These are phyloP conservation scores for Galerucella calmariensis DNA, from an alignment of 2,888 invertebrate genomes.

Conservation along the genomic window DNA sequence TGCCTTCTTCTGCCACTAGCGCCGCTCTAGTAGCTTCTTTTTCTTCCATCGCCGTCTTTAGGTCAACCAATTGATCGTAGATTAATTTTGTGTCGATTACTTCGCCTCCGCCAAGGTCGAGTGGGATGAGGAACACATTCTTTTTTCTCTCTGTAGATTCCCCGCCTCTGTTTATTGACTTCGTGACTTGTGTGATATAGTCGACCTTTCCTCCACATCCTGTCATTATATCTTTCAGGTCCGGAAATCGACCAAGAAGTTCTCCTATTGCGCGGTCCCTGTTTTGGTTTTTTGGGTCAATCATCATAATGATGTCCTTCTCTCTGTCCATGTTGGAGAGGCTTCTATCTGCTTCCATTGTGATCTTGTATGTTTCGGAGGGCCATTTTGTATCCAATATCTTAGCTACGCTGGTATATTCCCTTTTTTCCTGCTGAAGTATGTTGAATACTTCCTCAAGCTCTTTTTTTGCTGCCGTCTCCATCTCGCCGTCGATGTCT, in stretches of 20 bases:
- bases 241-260: conserved; percentile 1
- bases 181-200: conserved; percentile 2
- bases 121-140: conserved; percentile 1
- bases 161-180: conserved; percentile 2
- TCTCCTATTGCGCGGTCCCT: background rate
- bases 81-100: conserved; percentile 4
- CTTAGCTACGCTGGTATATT: conserved; percentile 4
- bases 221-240: conserved; percentile 4
- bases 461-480: background rate
- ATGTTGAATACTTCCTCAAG: background rate
- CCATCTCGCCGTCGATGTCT: conserved; percentile 1
- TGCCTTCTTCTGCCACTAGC: conserved; percentile 1
- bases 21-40: conserved; percentile 3
- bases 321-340: background rate
- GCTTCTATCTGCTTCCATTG: conserved; percentile 4
- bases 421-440: conserved; percentile 1
- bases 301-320: conserved; percentile 2
- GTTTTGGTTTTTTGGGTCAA: background rate
- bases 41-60: background rate
- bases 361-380: conserved; percentile 4
- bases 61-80: background rate
- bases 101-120: conserved; percentile 1
- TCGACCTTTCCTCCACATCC: conserved; percentile 1
- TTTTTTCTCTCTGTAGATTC: conserved; percentile 1
- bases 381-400: conserved; percentile 4